Percentiles rank a stretch among this genome's conserved stretches.
phyloP scores from a whole-genome alignment of 2,888 invertebrate species.

The Enchytraeus crypticus region DNA sequence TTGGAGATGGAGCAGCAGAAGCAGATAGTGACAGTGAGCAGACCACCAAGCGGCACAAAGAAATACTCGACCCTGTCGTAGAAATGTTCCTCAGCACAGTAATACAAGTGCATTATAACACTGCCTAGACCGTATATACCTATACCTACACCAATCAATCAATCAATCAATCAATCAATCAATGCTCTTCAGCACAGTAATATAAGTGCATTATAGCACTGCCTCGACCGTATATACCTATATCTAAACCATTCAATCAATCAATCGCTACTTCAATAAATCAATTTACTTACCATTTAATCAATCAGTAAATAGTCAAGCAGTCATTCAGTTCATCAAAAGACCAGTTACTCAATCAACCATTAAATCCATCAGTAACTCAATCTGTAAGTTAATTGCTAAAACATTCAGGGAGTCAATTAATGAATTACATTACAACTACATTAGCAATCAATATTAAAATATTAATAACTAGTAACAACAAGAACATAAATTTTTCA shows the following conservation, averaged over 20 bases:
- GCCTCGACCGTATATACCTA: slow-evolving; percentile 45
- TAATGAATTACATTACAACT: too few relatives aligned
- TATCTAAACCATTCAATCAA: slow-evolving; percentile 19
- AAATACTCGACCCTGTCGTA: slow-evolving; percentile 30
- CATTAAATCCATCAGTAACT: too few relatives aligned
- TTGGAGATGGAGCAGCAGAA: slow-evolving; percentile 41
- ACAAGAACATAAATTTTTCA: too few relatives aligned
- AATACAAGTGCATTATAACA: slow-evolving; percentile 42
- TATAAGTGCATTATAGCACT: slow-evolving; percentile 40
- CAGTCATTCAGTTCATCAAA: too few relatives aligned
- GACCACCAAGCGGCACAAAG: slow-evolving; percentile 36
- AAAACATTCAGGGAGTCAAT: too few relatives aligned
- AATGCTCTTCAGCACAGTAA: slow-evolving; percentile 40
- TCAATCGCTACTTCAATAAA: too few relatives aligned
- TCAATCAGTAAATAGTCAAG: background rate
- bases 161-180: too few relatives aligned
- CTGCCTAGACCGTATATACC: slow-evolving; percentile 48
- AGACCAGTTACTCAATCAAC: too few relatives aligned
- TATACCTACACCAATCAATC: too few relatives aligned
- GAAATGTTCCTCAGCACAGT: slow-evolving; percentile 37
- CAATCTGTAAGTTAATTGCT: too few relatives aligned
- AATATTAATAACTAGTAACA: too few relatives aligned
- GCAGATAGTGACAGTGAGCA: slow-evolving; percentile 36
- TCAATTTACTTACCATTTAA: background rate
- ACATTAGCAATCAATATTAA: too few relatives aligned